Percentiles rank a stretch among this genome's conserved stretches.
Evolutionary conservation across 2,113 vertebrate genomes (phyloP).

Genomic region (Pseudorasbora parva): DNA sequence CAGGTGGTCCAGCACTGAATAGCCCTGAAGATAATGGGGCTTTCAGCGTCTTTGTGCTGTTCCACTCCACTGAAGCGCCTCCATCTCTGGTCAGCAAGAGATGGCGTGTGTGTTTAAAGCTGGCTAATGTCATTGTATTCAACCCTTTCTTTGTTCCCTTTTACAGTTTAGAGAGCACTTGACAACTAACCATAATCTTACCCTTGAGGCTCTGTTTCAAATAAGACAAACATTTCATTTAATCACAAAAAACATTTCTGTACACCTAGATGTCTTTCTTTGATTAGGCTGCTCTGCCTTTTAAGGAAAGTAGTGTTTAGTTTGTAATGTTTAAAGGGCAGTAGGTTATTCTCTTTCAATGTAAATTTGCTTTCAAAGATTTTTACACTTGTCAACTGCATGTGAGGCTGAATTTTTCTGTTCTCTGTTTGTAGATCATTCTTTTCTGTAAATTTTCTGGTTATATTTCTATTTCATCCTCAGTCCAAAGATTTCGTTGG

Average conservation of each 20-base stretch:
- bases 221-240: background rate
- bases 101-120: conserved; percentile 1
- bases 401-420: background rate
- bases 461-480: background rate
- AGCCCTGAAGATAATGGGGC: conserved; percentile 42
- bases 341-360: background rate
- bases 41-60: conserved; percentile 45
- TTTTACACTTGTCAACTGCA: too few relatives aligned
- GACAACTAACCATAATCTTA: conserved; percentile 1
- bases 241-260: background rate
- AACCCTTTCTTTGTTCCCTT: background rate
- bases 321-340: background rate
- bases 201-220: background rate
- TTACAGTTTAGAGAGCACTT: conserved; percentile 23
- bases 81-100: conserved; percentile 23
- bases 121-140: background rate
- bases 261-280: background rate
- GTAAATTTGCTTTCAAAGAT: background rate
- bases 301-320: background rate
- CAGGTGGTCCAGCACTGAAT: conserved; percentile 52
- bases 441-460: background rate
- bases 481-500: conserved; percentile 34
- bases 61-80: conserved; percentile 41
- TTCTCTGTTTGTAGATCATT: background rate
- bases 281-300: conserved; percentile 1